Evolutionary conservation across 2,888 invertebrate genomes (phyloP).

Genomic region (Thysanoteuthis rhombus): DNA sequence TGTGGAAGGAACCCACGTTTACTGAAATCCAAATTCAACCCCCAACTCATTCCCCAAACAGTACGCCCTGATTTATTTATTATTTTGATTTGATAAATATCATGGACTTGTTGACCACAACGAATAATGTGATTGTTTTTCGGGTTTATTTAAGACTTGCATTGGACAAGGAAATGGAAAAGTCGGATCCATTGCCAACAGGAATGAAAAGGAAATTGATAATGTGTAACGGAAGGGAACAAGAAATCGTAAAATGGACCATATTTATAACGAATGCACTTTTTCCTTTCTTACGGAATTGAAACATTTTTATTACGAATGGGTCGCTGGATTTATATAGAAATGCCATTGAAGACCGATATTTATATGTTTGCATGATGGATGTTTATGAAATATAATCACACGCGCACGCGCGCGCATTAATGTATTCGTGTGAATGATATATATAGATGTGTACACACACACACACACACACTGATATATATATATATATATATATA

Average conservation of each 20-base stretch:
- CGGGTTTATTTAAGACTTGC: background rate
- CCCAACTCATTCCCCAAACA: background rate
- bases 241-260: background rate
- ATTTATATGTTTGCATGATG: background rate
- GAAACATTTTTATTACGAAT: background rate
- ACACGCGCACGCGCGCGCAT: background rate
- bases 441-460: background rate
- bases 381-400: background rate
- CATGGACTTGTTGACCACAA: background rate
- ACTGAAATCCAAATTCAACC: background rate
- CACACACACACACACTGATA: background rate
- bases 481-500: background rate
- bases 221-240: background rate
- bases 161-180: background rate
- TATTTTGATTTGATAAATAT: background rate
- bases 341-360: background rate
- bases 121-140: background rate
- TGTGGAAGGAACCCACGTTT: too few species aligned
- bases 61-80: background rate
- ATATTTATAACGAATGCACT: background rate
- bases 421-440: too few species aligned
- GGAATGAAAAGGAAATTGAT: background rate
- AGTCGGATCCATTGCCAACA: background rate
- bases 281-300: background rate
- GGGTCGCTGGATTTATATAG: background rate